Percentiles rank a stretch among this genome's conserved stretches.
Evolutionary conservation across 2,113 vertebrate species (phyloP).

Genomic region (Brachyhypopomus gauderio): DNA sequence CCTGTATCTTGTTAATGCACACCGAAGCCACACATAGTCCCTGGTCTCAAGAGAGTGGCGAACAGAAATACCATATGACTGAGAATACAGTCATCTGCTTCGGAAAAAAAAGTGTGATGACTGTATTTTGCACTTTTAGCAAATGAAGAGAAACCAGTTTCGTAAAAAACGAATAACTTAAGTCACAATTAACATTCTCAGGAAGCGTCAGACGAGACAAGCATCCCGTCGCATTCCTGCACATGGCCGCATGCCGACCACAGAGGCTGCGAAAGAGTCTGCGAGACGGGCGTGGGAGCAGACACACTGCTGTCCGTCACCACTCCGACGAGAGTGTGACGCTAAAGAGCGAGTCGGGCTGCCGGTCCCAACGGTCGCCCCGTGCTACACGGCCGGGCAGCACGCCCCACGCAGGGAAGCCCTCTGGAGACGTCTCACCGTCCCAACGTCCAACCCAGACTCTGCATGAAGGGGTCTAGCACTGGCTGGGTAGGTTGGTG

Average conservation of each 20-base stretch:
- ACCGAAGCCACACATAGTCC: background rate
- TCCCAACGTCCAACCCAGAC: no score
- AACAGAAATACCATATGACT: background rate
- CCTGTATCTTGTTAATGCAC: background rate
- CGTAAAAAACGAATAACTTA: no score
- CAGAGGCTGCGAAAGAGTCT: background rate
- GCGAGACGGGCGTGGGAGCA: conserved; percentile 23
- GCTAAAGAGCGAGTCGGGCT: conserved; percentile 50
- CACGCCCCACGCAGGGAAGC: no score
- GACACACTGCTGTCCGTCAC: conserved; percentile 26
- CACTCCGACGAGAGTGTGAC: conserved; percentile 35
- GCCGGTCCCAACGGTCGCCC: conserved; percentile 9
- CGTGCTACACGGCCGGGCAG: background rate
- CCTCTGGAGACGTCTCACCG: no score
- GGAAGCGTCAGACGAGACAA: background rate
- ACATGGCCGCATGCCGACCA: background rate
- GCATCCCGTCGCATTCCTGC: background rate
- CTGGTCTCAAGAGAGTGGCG: background rate
- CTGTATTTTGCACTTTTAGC: no score
- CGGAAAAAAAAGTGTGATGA: no score
- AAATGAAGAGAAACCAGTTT: no score
- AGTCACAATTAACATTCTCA: no score
- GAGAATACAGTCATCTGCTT: background rate
- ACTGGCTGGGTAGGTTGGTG: no score
- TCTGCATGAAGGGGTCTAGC: no score